Evolutionary conservation across 1,140 invertebrate species (phyloP).

Genomic region (Zaprionus ornatus): DNA sequence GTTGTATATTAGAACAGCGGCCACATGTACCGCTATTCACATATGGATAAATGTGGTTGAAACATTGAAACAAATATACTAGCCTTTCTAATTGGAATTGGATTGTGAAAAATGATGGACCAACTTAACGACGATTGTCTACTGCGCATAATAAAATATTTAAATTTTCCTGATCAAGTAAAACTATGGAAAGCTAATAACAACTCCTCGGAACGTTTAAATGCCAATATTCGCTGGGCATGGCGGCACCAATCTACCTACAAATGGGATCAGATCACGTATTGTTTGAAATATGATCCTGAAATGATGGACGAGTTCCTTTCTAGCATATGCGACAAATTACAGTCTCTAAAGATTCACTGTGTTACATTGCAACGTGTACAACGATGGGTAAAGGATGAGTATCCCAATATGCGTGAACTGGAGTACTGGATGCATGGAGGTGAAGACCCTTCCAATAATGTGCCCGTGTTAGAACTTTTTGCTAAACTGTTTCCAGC

Average conservation of each 20-base stretch:
- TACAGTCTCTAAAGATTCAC: not conserved
- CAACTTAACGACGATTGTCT: slow-evolving; percentile 3
- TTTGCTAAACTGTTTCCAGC: slow-evolving; percentile 11
- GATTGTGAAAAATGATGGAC: not conserved
- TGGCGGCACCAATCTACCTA: slow-evolving; percentile 7
- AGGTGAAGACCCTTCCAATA: not conserved
- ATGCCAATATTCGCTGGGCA: not conserved
- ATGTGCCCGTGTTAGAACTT: not conserved
- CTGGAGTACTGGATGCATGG: slow-evolving; percentile 3
- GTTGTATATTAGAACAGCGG: too few relatives aligned
- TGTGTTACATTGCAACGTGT: not conserved
- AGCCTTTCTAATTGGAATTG: not conserved
- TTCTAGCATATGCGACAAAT: not conserved
- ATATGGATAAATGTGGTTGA: too few relatives aligned
- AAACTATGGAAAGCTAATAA: slow-evolving; percentile 6
- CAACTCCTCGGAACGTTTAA: not conserved
- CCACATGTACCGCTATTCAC: too few relatives aligned
- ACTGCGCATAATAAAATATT: not conserved
- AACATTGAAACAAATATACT: not conserved
- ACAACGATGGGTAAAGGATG: not conserved
- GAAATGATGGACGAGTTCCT: not conserved
- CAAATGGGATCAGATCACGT: not conserved
- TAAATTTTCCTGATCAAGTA: not conserved
- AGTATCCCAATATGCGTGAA: not conserved
- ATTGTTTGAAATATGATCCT: not conserved